Evolutionary conservation across 2,797 vertebrate species (phyloP).

Genomic region (Malacoraja senta): DNA sequence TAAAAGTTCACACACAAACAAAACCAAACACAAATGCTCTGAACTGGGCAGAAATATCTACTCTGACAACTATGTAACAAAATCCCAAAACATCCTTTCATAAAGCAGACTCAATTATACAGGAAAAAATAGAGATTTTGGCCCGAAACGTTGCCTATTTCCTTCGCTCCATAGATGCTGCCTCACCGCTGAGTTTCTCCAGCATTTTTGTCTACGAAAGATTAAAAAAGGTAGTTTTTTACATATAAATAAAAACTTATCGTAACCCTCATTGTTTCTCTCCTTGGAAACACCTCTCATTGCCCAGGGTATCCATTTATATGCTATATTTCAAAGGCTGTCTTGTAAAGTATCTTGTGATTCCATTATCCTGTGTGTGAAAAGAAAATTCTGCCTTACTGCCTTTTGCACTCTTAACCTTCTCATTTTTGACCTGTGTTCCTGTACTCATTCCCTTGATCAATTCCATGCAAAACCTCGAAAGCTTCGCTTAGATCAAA

Average conservation of each 20-base stretch:
- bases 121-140: background rate
- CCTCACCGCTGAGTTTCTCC: too few relatives aligned
- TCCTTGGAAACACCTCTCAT: background rate
- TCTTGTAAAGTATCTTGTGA: background rate
- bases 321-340: background rate
- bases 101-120: background rate
- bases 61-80: background rate
- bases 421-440: background rate
- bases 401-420: background rate
- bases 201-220: too few relatives aligned
- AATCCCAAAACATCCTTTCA: background rate
- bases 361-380: background rate
- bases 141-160: too few relatives aligned
- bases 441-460: background rate
- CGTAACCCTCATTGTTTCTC: background rate
- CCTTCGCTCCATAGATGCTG: too few relatives aligned
- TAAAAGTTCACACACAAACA: constrained; percentile 2
- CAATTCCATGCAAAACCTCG: background rate
- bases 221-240: background rate
- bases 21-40: background rate
- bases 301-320: background rate
- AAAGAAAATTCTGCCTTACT: background rate
- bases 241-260: background rate
- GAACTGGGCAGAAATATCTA: background rate
- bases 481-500: background rate